Base-by-base conservation (phyloP, 2,797 vertebrate species). In the Rhodeus uyekii region DNA sequence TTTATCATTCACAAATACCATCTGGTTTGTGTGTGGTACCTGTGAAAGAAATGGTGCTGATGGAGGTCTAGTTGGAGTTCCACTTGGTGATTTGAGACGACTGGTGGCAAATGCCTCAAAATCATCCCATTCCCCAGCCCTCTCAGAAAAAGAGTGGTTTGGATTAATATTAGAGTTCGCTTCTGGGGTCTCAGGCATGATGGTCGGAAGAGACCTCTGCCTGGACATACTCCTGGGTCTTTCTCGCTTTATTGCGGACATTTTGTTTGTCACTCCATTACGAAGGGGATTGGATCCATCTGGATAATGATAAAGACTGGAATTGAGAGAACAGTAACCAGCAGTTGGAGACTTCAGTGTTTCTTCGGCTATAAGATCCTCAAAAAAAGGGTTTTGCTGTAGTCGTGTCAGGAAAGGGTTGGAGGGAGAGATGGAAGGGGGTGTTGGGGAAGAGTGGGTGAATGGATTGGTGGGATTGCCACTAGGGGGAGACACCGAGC, bases 311-410 rank as follows among this genome's bases (percentile, higher is more conserved):
- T 89, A 91, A 69, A 90, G 87, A 72, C 91, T 87, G 1, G 89
- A 96, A 91, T 93, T 95, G 86, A 95, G 81, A 92, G 95, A 95
- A 94, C 92, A 95, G 84, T 88, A 92, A 88, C 94, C 91, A 88
- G 95, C 94, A 90, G 96, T 94, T 91, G 96, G 95, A 90, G 93
- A 96, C 92, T 94, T 96, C 93, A 96, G 95, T 87, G 94, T 90
- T 91, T 95, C 95, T 89, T 96, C 94, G 55, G 94, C 94, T 89
- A 97, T 87, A 87, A 98, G 96, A 83, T 98, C 96, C 92, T 97
- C 96, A 92, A 97, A 96, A 95, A 98, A 98, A 72, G 97, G 97
- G 89, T 97, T 98, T 92, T 89, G 94, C 90, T 97, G 97, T 89
- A 96, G 90, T 90, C 88, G 94, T 84, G 89, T 92, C 89, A 97